A percentile compares a stretch with the other conserved stretches of the same genome.
Evolutionary conservation across 1,140 invertebrate genomes (phyloP).

Genomic region (Teleopsis dalmanni): DNA sequence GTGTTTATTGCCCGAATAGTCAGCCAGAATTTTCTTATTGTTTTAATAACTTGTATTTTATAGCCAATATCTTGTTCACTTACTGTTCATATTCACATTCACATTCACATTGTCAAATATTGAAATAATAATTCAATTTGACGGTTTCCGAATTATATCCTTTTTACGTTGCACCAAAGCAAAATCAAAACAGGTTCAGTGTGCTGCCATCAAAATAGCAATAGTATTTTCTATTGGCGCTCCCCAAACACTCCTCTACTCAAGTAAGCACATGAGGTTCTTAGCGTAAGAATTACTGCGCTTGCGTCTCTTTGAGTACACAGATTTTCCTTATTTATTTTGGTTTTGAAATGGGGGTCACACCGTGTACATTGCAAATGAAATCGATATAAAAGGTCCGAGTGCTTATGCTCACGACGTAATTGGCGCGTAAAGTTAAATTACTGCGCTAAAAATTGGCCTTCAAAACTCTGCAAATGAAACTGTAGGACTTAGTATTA

Average conservation of each 20-base stretch:
- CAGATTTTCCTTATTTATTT: not conserved
- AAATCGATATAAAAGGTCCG: conserved; percentile 1
- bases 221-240: not conserved
- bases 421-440: conserved; percentile 6
- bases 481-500: no score
- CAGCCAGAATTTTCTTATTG: no score
- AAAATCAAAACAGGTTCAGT: no score
- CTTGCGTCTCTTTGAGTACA: conserved; percentile 2
- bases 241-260: not conserved
- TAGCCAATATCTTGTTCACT: no score
- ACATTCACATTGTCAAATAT: no score
- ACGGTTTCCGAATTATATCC: no score
- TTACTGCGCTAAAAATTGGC: conserved; percentile 1
- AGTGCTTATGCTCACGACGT: not conserved
- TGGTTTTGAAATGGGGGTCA: conserved; percentile 1
- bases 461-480: conserved; percentile 5
- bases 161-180: no score
- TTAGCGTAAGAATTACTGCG: conserved; percentile 1
- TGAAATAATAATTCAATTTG: no score
- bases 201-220: no score
- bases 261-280: not conserved
- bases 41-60: no score
- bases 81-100: no score
- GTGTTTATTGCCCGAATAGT: no score
- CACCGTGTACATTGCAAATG: conserved; percentile 5